Percentiles rank a stretch among this genome's conserved stretches.
These are phyloP conservation scores for Cepaea nemoralis DNA, from an alignment of 1,140 invertebrate species.

Conservation along the genomic window DNA sequence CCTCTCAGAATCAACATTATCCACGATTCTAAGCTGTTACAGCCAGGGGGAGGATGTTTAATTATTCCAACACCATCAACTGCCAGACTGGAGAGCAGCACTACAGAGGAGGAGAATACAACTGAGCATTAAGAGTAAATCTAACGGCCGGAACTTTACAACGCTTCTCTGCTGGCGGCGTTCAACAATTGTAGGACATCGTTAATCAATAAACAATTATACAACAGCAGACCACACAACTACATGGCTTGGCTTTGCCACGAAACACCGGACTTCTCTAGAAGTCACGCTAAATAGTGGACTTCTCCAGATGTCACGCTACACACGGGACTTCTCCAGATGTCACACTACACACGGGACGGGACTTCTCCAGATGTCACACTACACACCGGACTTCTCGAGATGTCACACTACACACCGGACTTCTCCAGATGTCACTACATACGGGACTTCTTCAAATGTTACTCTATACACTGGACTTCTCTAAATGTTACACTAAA, in stretches of 20 bases:
- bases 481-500: no score
- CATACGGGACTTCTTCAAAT: no score
- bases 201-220: slow-evolving; percentile 10
- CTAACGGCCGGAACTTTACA: neutral
- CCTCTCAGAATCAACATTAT: neutral
- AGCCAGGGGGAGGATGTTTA: neutral
- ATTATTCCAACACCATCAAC: neutral
- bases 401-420: no score
- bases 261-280: neutral
- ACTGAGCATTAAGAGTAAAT: neutral
- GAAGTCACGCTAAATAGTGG: no score
- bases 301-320: no score
- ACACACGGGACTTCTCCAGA: no score
- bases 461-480: no score
- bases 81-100: neutral
- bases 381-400: no score
- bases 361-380: no score
- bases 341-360: no score
- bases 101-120: neutral
- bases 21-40: neutral
- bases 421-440: no score
- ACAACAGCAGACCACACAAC: neutral
- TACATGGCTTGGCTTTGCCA: neutral
- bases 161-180: neutral
- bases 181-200: neutral